Conservation (phyloP, 1,140 invertebrate species). For the Drosophila arawakana region DNA sequence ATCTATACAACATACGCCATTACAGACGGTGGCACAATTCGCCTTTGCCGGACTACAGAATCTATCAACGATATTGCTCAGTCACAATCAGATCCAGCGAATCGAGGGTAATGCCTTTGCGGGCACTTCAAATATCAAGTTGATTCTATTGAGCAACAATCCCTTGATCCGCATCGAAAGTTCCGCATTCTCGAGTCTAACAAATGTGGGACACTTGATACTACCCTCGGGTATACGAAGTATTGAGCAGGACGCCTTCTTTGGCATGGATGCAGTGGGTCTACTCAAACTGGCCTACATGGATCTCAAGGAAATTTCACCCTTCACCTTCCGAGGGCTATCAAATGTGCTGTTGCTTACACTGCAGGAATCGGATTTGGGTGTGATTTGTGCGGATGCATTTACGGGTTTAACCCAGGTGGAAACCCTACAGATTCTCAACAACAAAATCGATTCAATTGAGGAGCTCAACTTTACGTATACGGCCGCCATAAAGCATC, state of each 20-base stretch:
- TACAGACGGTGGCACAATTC: constrained; percentile 90
- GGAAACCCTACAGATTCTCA: constrained; percentile 89
- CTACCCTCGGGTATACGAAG: constrained; percentile 90
- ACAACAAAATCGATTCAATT: constrained; percentile 93
- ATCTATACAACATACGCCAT: constrained; percentile 92
- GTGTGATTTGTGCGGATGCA: constrained; percentile 88
- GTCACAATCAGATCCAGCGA: constrained; percentile 91
- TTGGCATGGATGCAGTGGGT: constrained; percentile 91
- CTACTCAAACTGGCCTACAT: constrained; percentile 92
- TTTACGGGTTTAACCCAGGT: constrained; percentile 90
- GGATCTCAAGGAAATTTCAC: constrained; percentile 89
- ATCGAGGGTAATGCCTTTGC: constrained; percentile 93
- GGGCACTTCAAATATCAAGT: constrained; percentile 91
- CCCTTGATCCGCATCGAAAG: constrained; percentile 90
- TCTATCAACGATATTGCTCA: constrained; percentile 89
- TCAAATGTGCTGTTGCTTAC: constrained; percentile 89
- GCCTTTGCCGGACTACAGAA: constrained; percentile 93
- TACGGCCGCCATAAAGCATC: constrained; percentile 88
- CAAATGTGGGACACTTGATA: constrained; percentile 90
- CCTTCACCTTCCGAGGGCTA: constrained; percentile 91
- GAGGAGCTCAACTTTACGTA: constrained; percentile 89
- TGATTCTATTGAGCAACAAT: constrained; percentile 91
- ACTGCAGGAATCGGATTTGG: constrained; percentile 92
- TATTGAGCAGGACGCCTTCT: constrained; percentile 91
- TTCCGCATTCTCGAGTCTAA: constrained; percentile 92